A percentile compares a stretch with the other conserved stretches of the same genome.
phyloP scores from a whole-genome alignment of 2,888 invertebrate species.

The Leucophenga montana region DNA sequence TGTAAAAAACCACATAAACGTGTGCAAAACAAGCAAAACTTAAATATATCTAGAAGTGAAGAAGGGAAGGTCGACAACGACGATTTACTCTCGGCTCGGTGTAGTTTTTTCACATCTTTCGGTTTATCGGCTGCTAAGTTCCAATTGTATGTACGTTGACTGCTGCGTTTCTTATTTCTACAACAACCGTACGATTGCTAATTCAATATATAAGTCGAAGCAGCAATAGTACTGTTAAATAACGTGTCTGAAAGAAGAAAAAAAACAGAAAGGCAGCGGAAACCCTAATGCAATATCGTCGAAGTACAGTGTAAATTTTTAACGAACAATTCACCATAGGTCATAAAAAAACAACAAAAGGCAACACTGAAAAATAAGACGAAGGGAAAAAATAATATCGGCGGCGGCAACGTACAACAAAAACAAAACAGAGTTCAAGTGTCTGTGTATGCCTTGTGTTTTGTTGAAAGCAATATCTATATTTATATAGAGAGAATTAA shows the following conservation, averaged over 20 bases:
- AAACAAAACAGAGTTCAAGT: conserved; percentile 27
- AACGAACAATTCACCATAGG: conserved; percentile 46
- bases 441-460: conserved; percentile 40
- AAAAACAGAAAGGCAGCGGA: conserved; percentile 39
- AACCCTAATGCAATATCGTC: conserved; percentile 27
- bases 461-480: conserved; percentile 32
- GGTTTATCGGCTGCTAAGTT: conserved; percentile 19
- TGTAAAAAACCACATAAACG: conserved; percentile 29
- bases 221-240: conserved; percentile 38
- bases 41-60: conserved; percentile 25
- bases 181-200: conserved; percentile 21
- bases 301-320: conserved; percentile 59
- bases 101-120: conserved; percentile 14
- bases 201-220: conserved; percentile 41
- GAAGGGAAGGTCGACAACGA: conserved; percentile 48
- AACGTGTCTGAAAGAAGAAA: conserved; percentile 33
- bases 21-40: conserved; percentile 15
- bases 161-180: conserved; percentile 30
- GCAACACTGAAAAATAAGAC: conserved; percentile 35
- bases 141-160: conserved; percentile 22
- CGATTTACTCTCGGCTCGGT: conserved; percentile 42
- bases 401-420: neutral
- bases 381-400: conserved; percentile 15
- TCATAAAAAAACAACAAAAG: conserved; percentile 46
- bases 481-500: neutral